These are phyloP conservation scores for Peromyscus maniculatus DNA, from an alignment of 2,113 vertebrate species.

Conservation along the genomic window DNA sequence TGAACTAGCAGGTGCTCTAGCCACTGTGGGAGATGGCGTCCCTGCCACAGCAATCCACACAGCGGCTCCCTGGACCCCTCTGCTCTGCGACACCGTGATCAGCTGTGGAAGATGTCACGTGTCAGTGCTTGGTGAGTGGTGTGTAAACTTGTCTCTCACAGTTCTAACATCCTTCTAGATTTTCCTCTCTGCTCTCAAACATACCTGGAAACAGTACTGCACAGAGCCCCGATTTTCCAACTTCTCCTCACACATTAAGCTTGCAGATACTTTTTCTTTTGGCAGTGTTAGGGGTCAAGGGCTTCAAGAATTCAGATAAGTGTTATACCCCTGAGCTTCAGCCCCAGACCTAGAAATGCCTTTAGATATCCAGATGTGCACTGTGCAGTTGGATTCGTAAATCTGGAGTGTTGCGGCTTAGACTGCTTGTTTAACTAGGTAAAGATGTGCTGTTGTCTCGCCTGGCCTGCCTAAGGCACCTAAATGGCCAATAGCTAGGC, in stretches of 20 bases:
- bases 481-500: neutral
- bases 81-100: neutral
- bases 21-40: neutral
- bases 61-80: neutral
- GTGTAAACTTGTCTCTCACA: neutral
- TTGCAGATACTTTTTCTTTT: neutral
- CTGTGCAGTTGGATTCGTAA: neutral
- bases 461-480: neutral
- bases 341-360: neutral
- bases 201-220: neutral
- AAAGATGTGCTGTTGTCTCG: too few relatives aligned
- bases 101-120: neutral
- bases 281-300: neutral
- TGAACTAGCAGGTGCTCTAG: neutral
- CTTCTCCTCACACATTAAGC: neutral
- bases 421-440: neutral
- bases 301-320: neutral
- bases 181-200: neutral
- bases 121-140: neutral
- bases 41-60: neutral
- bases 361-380: neutral
- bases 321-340: neutral
- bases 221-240: neutral
- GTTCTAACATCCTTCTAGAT: neutral
- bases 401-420: neutral